Base-by-base conservation (phyloP, 2,888 invertebrate species). In the Glaucopsyche alexis region DNA sequence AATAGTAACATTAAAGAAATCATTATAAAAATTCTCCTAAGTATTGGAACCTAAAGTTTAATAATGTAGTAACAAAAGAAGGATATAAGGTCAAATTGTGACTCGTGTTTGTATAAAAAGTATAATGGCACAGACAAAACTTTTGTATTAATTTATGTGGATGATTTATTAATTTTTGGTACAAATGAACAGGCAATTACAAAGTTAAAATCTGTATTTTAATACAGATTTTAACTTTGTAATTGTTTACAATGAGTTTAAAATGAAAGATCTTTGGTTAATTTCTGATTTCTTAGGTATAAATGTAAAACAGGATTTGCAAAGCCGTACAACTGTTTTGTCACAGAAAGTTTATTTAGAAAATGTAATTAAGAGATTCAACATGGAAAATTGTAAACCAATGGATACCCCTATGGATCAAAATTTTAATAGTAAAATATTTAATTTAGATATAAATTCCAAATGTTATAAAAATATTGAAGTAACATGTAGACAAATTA, bases 1-100 rank as follows among this genome's bases (percentile, higher is more conserved):
- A n/a, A 71, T 77, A 49, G 73, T 76, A 6, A 74, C 74, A 55
- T 64, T 77, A 72, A 76, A 77, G 42, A 75, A 76, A 65, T 52
- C 76, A 5, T 55, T 77, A 11, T 76, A 76, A 74, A 70, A 77
- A 49, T 5, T 78, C 77, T 11, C 78, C 77, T 7, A 80, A 76
- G 72, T 76, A 14, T 69, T 78, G 78, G 77, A 79, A 80, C 74
- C 14, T 66, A 16, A 79, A 77, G 66, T 79, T 79, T 74, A 78
- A 78, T 50, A 9, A 38, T 49, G n/a, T n/a, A n/a, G n/a, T 80
- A 45, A 69, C 71, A 9, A 73, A 55, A 50, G 71, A 77, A 74
- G 77, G 77, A 16, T 75, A 40, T 66, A 19, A 75, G 74, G 52
- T 78, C 77, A 9, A 19, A 74, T 0, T 72, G 73, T 77, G 78